Evolutionary conservation across 2,888 invertebrate genomes (phyloP), one percentile per base, ranked within the genome.

Genomic region (Oscheius myriophilus): DNA sequence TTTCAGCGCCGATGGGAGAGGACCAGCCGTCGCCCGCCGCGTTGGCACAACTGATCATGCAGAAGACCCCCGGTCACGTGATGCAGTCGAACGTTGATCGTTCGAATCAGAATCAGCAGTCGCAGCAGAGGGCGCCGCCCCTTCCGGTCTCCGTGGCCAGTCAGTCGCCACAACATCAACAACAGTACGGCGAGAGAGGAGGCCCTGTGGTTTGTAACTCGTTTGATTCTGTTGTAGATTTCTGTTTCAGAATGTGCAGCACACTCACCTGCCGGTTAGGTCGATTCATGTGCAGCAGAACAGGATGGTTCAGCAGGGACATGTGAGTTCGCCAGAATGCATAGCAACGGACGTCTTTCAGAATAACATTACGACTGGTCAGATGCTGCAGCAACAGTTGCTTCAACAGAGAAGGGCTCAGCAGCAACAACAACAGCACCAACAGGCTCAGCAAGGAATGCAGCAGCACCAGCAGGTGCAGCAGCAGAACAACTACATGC

Each of bases 321-420:
- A 67, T 49, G n/a, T 21, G 9, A n/a, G n/a, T n/a, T n/a, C n/a
- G n/a, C n/a, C n/a, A n/a, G n/a, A n/a, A n/a, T n/a, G n/a, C n/a
- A n/a, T n/a, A n/a, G n/a, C n/a, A n/a, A n/a, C n/a, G n/a, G n/a
- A n/a, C n/a, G n/a, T n/a, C n/a, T n/a, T 61, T 41, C 61, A 33
- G 16, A 39, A 33, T n/a, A 42, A 43, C 2, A 23, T 33, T 7
- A 70, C 76, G 7, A 76, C 74, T 2, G 77, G 77, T 25, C 77
- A 77, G 66, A 67, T 76, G 21, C 51, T 77, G 2, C 74, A 76
- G 42, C 68, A 73, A 55, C 76, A 76, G 57, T 70, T 77, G 72
- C 51, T 64, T 26, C 66, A 58, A 39, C 69, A 69, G 26, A 68
- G 59, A 39, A 41, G n/a, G 21, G 18, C 46, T 18, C 64, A 54